Conservation (phyloP, 2,113 vertebrate species). For the Halichoeres trimaculatus region DNA sequence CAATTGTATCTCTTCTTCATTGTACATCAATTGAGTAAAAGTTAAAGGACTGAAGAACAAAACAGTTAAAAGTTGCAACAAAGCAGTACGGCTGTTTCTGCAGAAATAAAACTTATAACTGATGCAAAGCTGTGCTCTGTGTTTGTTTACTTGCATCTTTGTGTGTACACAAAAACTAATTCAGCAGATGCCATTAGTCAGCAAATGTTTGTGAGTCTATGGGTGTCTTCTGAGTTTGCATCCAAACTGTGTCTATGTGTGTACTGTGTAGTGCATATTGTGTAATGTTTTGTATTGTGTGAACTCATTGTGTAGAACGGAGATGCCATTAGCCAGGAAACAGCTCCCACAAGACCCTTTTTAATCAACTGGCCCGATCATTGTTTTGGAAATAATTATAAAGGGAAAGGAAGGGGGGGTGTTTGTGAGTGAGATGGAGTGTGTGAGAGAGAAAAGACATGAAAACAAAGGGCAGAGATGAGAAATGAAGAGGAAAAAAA, state of each 20-base stretch:
- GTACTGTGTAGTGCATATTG: constrained; percentile 19
- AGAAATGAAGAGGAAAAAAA: constrained; percentile 32
- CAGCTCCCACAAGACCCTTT: constrained; percentile 71
- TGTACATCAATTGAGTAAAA: too few relatives aligned
- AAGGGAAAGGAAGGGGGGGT: constrained; percentile 22
- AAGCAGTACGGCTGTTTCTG: too few relatives aligned
- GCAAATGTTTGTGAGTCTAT: constrained; percentile 32
- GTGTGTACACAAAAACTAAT: neutral
- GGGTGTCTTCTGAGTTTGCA: constrained; percentile 2
- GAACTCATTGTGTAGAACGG: constrained; percentile 33
- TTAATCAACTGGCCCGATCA: constrained; percentile 75
- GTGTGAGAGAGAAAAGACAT: neutral
- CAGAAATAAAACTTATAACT: neutral
- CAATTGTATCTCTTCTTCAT: too few relatives aligned
- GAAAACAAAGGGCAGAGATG: constrained; percentile 27
- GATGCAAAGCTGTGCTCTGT: neutral
- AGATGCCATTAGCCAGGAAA: constrained; percentile 68
- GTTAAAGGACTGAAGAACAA: too few relatives aligned
- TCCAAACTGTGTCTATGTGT: constrained; percentile 10
- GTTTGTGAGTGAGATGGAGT: constrained; percentile 12
- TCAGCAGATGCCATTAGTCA: constrained; percentile 16
- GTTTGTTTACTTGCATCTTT: neutral
- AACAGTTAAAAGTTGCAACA: too few relatives aligned
- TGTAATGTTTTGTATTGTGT: constrained; percentile 23
- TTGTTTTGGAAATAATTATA: constrained; percentile 76